Conservation (phyloP, 2,888 invertebrate species). For the Ormyrus rosae region DNA sequence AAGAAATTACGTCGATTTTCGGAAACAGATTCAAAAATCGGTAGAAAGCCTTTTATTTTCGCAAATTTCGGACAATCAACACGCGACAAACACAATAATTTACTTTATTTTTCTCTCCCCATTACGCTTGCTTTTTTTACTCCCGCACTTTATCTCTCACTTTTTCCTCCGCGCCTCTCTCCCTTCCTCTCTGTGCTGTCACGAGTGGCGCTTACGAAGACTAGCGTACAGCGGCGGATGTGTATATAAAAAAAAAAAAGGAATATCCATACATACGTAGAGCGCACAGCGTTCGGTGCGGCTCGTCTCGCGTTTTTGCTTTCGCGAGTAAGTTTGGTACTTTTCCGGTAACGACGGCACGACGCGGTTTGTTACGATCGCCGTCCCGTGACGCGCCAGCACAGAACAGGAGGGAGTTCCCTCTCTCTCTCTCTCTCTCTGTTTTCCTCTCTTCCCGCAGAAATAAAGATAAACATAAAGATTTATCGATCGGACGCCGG, state of each 20-base stretch:
- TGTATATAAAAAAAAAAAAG: too few relatives aligned
- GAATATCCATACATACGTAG: neutral
- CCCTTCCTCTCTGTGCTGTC: neutral
- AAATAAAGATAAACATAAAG: constrained; percentile 51
- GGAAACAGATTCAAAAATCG: too few relatives aligned
- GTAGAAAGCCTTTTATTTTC: too few relatives aligned
- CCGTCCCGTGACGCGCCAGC: constrained; percentile 19
- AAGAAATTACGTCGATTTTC: too few relatives aligned
- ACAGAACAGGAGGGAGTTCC: neutral
- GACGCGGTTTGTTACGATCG: constrained; percentile 46
- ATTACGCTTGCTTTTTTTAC: constrained; percentile 5
- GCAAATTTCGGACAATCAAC: too few relatives aligned
- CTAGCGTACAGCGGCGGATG: neutral
- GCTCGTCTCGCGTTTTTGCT: constrained; percentile 4
- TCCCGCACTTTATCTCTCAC: constrained; percentile 9
- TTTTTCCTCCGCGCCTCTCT: neutral
- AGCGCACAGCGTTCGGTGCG: neutral
- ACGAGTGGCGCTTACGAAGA: constrained; percentile 3
- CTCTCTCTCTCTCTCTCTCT: neutral
- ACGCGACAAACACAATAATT: neutral
- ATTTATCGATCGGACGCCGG: constrained; percentile 38
- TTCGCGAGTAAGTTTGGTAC: constrained; percentile 42
- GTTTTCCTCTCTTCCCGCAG: neutral
- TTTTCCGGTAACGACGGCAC: constrained; percentile 46
- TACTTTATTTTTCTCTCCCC: constrained; percentile 37